A percentile compares a stretch with the other conserved stretches of the same genome.
phyloP scores from a whole-genome alignment of 2,888 invertebrate genomes.

The Lysandra bellargus region DNA sequence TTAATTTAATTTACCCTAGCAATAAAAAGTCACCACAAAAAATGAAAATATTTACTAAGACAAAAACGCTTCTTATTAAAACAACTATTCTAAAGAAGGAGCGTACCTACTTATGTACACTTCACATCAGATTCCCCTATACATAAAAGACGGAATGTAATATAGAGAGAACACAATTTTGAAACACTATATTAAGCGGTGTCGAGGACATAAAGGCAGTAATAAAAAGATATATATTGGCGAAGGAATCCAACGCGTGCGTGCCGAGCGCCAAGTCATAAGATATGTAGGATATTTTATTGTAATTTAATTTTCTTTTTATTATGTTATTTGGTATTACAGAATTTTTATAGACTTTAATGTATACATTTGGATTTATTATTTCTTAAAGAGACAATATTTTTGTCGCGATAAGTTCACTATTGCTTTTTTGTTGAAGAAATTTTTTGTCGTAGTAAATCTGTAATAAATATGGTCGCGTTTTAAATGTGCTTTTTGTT shows the following conservation, averaged over 20 bases:
- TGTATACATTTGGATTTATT: constrained; percentile 23
- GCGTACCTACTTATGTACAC: neutral
- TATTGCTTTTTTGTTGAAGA: neutral
- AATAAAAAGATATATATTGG: constrained; percentile 27
- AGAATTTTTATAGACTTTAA: constrained; percentile 17
- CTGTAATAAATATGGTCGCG: neutral
- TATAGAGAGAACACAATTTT: constrained; percentile 19
- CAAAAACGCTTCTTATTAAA: neutral
- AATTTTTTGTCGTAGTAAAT: neutral
- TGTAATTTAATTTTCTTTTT: constrained; percentile 13
- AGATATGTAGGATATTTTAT: constrained; percentile 27
- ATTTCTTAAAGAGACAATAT: constrained; percentile 16
- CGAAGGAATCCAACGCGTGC: constrained; percentile 3
- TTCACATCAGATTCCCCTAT: neutral
- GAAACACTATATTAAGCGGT: constrained; percentile 23
- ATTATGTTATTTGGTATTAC: constrained; percentile 21
- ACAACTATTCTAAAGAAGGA: neutral
- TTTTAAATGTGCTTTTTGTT: neutral
- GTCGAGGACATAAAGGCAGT: constrained; percentile 7
- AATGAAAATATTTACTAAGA: too few relatives aligned
- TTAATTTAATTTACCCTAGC: too few relatives aligned
- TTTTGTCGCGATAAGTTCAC: neutral
- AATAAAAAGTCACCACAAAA: too few relatives aligned
- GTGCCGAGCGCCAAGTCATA: constrained; percentile 13
- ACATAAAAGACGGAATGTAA: constrained; percentile 1